Percentiles rank a stretch among this genome's conserved stretches.
phyloP scores from a whole-genome alignment of 2,113 vertebrate species.

The Nettapus auritus region DNA sequence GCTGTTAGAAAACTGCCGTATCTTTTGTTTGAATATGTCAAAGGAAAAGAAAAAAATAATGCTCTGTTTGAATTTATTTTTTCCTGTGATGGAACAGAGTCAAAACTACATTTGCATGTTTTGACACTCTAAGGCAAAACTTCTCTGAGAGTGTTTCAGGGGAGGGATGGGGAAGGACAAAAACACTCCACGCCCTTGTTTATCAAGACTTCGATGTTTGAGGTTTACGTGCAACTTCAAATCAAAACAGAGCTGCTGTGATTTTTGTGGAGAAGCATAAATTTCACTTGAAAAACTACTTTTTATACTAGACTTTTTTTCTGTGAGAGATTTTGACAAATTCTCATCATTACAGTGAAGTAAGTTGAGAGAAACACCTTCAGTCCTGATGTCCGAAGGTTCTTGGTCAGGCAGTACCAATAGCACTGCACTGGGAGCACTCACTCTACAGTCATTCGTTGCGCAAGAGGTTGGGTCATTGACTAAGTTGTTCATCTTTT shows the following conservation, averaged over 20 bases:
- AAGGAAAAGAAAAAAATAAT: background rate
- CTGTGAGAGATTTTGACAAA: background rate
- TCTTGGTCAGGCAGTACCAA: background rate
- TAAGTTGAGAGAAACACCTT: background rate
- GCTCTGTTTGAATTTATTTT: background rate
- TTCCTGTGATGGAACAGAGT: background rate
- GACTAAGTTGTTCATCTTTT: background rate
- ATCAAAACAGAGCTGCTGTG: background rate
- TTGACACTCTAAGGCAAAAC: constrained; percentile 51
- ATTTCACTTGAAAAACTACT: background rate
- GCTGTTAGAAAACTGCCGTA: background rate
- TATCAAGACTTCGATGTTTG: background rate
- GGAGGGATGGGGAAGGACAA: background rate
- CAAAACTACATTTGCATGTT: constrained; percentile 10
- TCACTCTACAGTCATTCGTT: background rate
- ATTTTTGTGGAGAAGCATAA: background rate
- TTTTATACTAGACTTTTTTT: background rate
- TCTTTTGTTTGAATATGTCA: background rate
- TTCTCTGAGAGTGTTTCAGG: background rate
- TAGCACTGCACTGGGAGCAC: background rate
- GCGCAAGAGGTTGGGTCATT: background rate
- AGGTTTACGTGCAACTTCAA: background rate
- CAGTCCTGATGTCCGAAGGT: background rate
- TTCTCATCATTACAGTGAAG: background rate
- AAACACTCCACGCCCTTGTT: background rate